Conservation (phyloP, 1,140 invertebrate genomes). For the Drosophila quadrilineata region DNA sequence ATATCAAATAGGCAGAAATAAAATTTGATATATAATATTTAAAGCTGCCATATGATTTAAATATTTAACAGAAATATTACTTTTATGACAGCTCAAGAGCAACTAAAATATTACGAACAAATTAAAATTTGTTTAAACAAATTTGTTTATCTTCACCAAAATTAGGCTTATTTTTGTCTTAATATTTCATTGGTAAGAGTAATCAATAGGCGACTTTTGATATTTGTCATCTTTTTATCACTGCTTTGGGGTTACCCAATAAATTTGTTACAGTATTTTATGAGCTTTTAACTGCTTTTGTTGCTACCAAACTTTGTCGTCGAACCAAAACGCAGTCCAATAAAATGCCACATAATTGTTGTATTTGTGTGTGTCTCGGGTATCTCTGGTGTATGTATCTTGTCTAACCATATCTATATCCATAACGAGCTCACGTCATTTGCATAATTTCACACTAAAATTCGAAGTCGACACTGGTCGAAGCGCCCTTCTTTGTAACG, state of each 20-base stretch:
- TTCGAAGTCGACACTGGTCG: constrained; percentile 26
- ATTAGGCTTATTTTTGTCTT: too few relatives aligned
- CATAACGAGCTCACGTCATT: constrained; percentile 53
- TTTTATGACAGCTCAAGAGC: too few relatives aligned
- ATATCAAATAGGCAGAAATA: too few relatives aligned
- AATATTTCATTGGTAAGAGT: too few relatives aligned
- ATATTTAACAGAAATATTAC: too few relatives aligned
- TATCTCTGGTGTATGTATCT: constrained; percentile 21
- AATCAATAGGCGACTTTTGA: constrained; percentile 20
- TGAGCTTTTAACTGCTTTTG: constrained; percentile 75
- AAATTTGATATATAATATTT: too few relatives aligned
- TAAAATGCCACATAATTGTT: constrained; percentile 57
- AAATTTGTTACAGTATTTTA: constrained; percentile 77
- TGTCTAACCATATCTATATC: constrained; percentile 45
- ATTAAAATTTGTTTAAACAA: too few relatives aligned
- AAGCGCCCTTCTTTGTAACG: constrained; percentile 35
- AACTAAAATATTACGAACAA: too few relatives aligned
- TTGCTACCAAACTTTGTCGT: constrained; percentile 68
- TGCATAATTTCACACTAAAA: constrained; percentile 72
- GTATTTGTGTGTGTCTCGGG: constrained; percentile 36
- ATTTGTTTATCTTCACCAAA: too few relatives aligned
- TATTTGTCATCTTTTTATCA: neutral
- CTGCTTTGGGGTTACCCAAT: constrained; percentile 52
- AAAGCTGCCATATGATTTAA: too few relatives aligned
- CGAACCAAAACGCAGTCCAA: constrained; percentile 37